Evolutionary conservation across 2,888 invertebrate genomes (phyloP), one percentile per base, ranked within the genome.

Genomic region (Boloria euphrosyne): DNA sequence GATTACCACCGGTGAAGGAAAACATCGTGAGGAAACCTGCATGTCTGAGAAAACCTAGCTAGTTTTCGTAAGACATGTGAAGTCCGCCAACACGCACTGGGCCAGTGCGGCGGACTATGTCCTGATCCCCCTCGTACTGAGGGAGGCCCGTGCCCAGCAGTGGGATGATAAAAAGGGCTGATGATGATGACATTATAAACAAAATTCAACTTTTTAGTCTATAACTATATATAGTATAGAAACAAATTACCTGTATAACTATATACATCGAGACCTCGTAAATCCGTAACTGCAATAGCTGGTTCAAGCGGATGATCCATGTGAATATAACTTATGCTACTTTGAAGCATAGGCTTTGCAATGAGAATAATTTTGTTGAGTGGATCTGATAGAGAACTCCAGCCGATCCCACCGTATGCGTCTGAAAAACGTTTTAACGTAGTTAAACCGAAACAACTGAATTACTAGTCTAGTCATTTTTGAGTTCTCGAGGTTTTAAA

Each of bases 361-460:
- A 82, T 72, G 3, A 85, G 44, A 1, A 83, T 70, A 13, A 77
- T 51, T 0, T 78, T 71, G 14, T 79, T 80, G 0, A 53, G 63
- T 13, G 77, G 68, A 59, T 85, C 84, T 1, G 75, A 65, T 3
- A 84, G 62, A 0, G 77, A 77, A 6, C 69, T 80, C 84, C 83
- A 84, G 2, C 86, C 86, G 1, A 74, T 67, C 0, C 82, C 80
- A 10, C 82, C 81, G 4, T 65, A 64, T 6, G 74, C 59, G 2
- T 59, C 78, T 79, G 68, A 17, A 44, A 58, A 6, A 13, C 16
- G 22, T 50, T 53, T 51, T 54, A 31, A 50, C 13, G 49, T 31
- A n/a, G n/a, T 27, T 54, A 57, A 22, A 3, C 22, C 1, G 22
- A 22, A 22, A 22, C 22, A 3, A 22, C 22, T 22, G 1, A 22